Percentiles rank a stretch among this genome's conserved stretches.
phyloP scores from a whole-genome alignment of 2,888 invertebrate species.

The Mimachlamys varia region DNA sequence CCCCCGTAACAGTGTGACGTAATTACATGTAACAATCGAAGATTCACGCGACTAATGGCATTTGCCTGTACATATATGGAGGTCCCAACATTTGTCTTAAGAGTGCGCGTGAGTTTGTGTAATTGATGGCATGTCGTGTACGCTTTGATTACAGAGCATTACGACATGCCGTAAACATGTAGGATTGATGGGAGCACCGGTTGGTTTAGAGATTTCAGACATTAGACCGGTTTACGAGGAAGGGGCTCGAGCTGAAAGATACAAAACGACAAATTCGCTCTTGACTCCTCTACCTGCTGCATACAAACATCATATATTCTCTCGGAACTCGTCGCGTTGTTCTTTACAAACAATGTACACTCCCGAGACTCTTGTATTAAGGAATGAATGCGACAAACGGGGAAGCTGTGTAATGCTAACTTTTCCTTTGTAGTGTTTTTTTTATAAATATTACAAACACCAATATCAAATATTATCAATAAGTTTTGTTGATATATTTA shows the following conservation, averaged over 20 bases:
- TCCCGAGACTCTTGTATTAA: no score
- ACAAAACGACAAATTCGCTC: neutral
- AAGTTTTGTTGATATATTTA: no score
- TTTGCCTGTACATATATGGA: neutral
- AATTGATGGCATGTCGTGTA: neutral
- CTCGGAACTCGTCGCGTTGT: no score
- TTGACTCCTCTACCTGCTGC: neutral
- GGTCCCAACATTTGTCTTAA: neutral
- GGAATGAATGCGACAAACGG: no score
- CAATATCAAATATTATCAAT: no score
- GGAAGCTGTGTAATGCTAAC: no score
- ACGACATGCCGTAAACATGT: neutral
- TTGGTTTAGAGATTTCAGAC: neutral
- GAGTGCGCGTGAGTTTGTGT: slow-evolving; percentile 1
- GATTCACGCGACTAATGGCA: neutral
- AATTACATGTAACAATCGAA: neutral
- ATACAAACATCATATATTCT: neutral
- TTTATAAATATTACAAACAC: no score
- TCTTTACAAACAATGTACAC: no score
- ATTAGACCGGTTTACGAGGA: neutral
- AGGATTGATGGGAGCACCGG: neutral
- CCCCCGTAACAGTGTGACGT: neutral
- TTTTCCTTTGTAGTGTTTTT: no score
- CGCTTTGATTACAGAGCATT: slow-evolving; percentile 6
- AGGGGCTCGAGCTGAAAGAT: neutral